These are phyloP conservation scores for Leptodactylus fallax DNA, from an alignment of 2,797 vertebrate species.

Conservation along the genomic window DNA sequence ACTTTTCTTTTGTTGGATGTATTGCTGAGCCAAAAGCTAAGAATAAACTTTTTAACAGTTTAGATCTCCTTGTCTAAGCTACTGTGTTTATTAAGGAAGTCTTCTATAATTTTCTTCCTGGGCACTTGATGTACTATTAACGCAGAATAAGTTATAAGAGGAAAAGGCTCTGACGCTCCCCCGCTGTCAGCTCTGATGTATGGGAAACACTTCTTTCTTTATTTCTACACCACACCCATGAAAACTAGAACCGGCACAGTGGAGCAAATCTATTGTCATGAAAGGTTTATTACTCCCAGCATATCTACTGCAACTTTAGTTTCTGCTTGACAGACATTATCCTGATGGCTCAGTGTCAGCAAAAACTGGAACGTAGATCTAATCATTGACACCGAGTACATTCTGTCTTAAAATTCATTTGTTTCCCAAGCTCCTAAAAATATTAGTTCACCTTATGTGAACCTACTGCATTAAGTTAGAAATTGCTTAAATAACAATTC, in stretches of 20 bases:
- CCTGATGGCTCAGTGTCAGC: conserved; percentile 15
- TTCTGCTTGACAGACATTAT: conserved; percentile 6
- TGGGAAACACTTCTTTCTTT: background rate
- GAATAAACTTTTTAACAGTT: background rate
- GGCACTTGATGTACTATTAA: conserved; percentile 12
- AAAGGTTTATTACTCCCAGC: conserved; percentile 13
- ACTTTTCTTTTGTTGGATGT: background rate
- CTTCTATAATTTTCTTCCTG: background rate
- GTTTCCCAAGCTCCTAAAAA: background rate
- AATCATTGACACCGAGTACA: background rate
- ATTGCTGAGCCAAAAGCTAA: background rate
- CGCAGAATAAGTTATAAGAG: background rate
- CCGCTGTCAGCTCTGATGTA: background rate
- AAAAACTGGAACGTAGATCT: conserved; percentile 20
- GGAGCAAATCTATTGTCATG: background rate
- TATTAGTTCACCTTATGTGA: background rate
- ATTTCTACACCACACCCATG: conserved; percentile 17
- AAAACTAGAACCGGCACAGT: conserved; percentile 1
- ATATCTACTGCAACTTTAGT: background rate
- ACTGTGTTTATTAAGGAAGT: conserved; percentile 21
- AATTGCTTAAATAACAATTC: background rate
- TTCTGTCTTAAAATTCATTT: background rate
- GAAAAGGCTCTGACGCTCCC: background rate
- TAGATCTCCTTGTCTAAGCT: background rate
- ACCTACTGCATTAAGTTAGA: background rate